phyloP scores from a whole-genome alignment of 2,888 invertebrate genomes.

The Malthinus seriepunctatus region DNA sequence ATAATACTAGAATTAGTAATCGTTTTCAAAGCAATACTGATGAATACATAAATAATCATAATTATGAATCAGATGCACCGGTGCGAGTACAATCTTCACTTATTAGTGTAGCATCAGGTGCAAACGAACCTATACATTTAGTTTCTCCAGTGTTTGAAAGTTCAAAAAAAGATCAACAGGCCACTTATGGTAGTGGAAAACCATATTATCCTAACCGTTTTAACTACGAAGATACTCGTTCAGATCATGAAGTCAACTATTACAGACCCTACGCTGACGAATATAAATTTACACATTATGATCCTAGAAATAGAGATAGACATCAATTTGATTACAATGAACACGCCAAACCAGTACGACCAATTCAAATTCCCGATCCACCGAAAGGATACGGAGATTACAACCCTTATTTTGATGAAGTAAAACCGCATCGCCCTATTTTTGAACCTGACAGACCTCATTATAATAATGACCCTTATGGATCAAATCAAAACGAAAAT shows the following conservation, averaged over 20 bases:
- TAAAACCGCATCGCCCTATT: conserved; percentile 11
- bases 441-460: not conserved
- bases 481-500: not conserved
- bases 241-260: not conserved
- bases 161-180: not conserved
- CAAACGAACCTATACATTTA: not conserved
- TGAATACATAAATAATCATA: not conserved
- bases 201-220: conserved; percentile 12
- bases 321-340: not conserved
- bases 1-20: not conserved
- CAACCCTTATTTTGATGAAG: not conserved
- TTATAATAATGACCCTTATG: not conserved
- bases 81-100: conserved; percentile 16
- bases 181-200: conserved; percentile 10
- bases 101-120: conserved; percentile 12
- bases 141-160: conserved; percentile 3
- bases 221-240: not conserved
- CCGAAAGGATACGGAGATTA: not conserved
- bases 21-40: not conserved
- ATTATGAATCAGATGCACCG: conserved; percentile 1
- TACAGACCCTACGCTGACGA: not conserved
- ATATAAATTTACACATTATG: not conserved
- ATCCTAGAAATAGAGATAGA: not conserved
- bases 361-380: not conserved
- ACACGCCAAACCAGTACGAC: not conserved